phyloP scores from a whole-genome alignment of 2,888 invertebrate genomes.

The Synanthedon formicaeformis region DNA sequence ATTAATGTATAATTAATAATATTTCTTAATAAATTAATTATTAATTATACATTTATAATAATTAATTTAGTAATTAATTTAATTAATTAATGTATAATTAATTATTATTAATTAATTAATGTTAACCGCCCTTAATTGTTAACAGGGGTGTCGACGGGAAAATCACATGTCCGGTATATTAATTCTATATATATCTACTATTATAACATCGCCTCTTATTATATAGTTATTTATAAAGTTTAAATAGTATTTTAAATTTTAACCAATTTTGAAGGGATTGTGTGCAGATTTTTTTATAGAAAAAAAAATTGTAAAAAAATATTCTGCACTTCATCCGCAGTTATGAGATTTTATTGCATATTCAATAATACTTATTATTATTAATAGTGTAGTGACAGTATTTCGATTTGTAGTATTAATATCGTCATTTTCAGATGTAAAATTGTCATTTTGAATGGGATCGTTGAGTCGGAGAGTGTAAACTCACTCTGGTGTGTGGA shows the following conservation, averaged over 20 bases:
- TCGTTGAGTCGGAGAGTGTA: not conserved
- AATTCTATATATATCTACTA: slow-evolving; percentile 10
- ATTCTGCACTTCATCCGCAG: slow-evolving; percentile 32
- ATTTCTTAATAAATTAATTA: too few relatives aligned
- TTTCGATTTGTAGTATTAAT: slow-evolving; percentile 60
- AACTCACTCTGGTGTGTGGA: not conserved
- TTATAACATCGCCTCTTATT: slow-evolving; percentile 32
- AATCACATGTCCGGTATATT: not conserved
- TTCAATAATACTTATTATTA: slow-evolving; percentile 44
- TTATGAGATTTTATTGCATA: slow-evolving; percentile 56
- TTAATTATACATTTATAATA: too few relatives aligned
- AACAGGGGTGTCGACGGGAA: too few relatives aligned
- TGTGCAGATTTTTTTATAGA: slow-evolving; percentile 20
- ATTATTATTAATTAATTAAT: too few relatives aligned
- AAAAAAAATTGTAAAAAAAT: slow-evolving; percentile 10
- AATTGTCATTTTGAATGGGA: slow-evolving; percentile 35
- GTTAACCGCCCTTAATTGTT: too few relatives aligned
- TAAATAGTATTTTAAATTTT: slow-evolving; percentile 30
- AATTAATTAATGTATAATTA: too few relatives aligned
- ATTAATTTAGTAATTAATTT: too few relatives aligned
- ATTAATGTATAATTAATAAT: too few relatives aligned
- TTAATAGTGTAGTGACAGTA: slow-evolving; percentile 53
- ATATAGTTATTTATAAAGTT: slow-evolving; percentile 28
- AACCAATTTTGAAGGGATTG: slow-evolving; percentile 32
- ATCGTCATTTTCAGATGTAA: slow-evolving; percentile 56